Conservation (phyloP, 2,797 vertebrate species). For the Muscicapa comitata region DNA sequence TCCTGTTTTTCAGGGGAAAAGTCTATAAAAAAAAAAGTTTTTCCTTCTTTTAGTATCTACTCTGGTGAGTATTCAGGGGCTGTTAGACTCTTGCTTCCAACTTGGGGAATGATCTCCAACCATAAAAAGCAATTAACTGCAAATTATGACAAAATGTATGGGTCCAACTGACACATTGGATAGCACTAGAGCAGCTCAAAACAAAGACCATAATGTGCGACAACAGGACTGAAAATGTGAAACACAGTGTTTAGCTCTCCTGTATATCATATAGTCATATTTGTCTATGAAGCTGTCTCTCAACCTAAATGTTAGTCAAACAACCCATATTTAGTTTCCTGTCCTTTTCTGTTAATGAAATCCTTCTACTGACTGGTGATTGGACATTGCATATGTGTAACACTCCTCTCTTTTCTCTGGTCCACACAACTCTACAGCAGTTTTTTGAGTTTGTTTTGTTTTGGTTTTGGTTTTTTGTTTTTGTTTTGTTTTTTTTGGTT, state of each 20-base stretch:
- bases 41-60: background rate
- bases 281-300: background rate
- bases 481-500: background rate
- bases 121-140: background rate
- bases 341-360: background rate
- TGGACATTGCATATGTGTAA: accelerated
- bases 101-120: background rate
- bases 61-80: background rate
- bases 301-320: background rate
- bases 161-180: background rate
- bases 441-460: background rate
- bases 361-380: background rate
- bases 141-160: background rate
- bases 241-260: background rate
- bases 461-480: too few relatives aligned
- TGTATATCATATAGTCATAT: background rate
- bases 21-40: accelerated
- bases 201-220: background rate
- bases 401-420: background rate
- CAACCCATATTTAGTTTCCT: background rate
- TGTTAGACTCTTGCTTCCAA: background rate
- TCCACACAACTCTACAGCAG: background rate
- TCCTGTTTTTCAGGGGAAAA: background rate
- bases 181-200: background rate
- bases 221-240: background rate